These are phyloP conservation scores for Shargacucullia verbasci DNA, from an alignment of 2,888 invertebrate genomes.

Conservation along the genomic window DNA sequence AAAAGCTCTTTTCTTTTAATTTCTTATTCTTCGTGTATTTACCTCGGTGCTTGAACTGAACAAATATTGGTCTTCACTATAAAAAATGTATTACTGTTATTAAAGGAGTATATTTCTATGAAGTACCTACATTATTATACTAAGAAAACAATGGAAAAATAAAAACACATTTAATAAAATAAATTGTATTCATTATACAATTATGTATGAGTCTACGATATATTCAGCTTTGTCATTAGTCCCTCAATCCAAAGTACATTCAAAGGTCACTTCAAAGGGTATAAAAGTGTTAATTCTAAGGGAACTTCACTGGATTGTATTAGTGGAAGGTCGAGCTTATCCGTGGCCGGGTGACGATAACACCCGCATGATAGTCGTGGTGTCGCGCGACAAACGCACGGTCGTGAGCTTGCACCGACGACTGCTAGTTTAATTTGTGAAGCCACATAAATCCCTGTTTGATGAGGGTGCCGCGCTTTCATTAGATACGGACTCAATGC, in stretches of 20 bases:
- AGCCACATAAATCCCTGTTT: conserved; percentile 72
- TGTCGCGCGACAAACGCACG: conserved; percentile 42
- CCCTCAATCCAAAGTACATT: conserved; percentile 9
- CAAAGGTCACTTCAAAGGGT: conserved; percentile 40
- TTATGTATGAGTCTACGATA: no score
- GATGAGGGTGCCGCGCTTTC: conserved; percentile 71
- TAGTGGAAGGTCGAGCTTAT: conserved; percentile 67
- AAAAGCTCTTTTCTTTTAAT: conserved; percentile 56
- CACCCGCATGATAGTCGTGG: conserved; percentile 68
- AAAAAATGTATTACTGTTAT: conserved; percentile 20
- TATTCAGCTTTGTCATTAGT: no score
- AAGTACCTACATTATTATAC: no score
- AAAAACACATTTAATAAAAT: no score
- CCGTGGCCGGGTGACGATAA: conserved; percentile 63
- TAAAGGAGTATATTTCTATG: no score
- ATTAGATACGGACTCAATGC: conserved; percentile 67
- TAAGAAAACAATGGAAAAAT: no score
- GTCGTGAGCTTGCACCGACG: conserved; percentile 40
- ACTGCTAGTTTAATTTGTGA: conserved; percentile 71
- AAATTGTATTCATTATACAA: not conserved
- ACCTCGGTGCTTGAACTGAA: conserved; percentile 36
- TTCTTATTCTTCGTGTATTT: conserved; percentile 56
- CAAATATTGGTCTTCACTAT: conserved; percentile 42
- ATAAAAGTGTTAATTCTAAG: conserved; percentile 43
- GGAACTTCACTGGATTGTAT: conserved; percentile 39